Evolutionary conservation across 2,113 vertebrate species (phyloP).

Genomic region (Crocuta crocuta): DNA sequence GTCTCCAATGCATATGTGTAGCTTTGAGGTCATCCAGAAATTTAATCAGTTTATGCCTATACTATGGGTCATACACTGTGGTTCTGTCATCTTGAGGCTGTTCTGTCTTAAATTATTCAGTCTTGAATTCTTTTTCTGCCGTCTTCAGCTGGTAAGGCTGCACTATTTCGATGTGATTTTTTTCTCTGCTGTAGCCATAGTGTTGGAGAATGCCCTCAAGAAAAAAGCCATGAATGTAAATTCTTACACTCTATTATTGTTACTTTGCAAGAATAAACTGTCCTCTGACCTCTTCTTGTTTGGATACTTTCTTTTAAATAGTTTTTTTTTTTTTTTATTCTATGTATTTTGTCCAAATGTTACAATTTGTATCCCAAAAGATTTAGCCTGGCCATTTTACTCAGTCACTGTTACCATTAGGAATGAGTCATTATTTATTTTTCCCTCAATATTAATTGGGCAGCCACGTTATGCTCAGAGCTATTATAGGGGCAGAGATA

Average conservation of each 20-base stretch:
- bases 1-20: neutral
- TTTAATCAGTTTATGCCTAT: neutral
- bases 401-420: neutral
- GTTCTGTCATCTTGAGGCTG: neutral
- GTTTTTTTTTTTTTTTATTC: neutral
- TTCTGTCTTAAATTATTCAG: neutral
- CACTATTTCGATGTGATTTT: neutral
- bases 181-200: neutral
- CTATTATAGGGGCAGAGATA: neutral
- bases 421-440: neutral
- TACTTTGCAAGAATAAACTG: neutral
- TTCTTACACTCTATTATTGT: neutral
- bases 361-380: neutral
- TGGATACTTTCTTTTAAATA: neutral
- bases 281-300: neutral
- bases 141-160: neutral
- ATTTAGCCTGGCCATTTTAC: neutral
- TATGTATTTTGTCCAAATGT: neutral
- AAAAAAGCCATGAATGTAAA: neutral
- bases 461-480: neutral
- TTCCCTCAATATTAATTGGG: neutral
- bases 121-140: neutral
- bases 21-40: neutral
- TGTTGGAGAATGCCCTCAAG: neutral
- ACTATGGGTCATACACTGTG: neutral